Evolutionary conservation across 2,888 invertebrate species (phyloP).

Genomic region (Acleris emargana): DNA sequence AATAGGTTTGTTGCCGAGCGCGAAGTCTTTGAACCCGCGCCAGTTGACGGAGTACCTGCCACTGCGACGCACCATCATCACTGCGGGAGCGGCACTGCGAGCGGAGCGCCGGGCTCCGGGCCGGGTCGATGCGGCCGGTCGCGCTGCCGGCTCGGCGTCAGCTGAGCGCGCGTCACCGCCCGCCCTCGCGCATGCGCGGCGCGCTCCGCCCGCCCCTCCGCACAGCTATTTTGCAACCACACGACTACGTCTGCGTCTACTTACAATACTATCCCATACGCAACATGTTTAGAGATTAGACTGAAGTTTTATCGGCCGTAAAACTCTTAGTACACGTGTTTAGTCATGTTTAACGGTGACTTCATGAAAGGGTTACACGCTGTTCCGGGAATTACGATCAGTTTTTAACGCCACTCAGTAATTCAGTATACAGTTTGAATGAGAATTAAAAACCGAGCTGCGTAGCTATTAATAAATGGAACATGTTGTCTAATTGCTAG

Average conservation of each 20-base stretch:
- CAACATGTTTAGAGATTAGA: conserved; percentile 23
- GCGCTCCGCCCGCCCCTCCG: conserved; percentile 35
- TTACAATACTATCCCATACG: conserved; percentile 20
- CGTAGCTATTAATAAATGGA: neutral
- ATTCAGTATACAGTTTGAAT: neutral
- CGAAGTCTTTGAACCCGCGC: conserved; percentile 78
- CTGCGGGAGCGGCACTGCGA: conserved; percentile 49
- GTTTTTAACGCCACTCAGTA: too few relatives aligned
- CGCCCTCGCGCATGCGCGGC: conserved; percentile 36
- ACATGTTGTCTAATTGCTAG: neutral
- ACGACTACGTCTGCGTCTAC: conserved; percentile 17
- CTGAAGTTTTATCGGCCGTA: conserved; percentile 25
- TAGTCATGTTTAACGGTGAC: neutral
- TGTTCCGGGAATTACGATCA: too few relatives aligned
- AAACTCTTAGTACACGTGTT: conserved; percentile 14
- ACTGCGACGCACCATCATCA: conserved; percentile 80
- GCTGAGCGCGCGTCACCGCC: conserved; percentile 58
- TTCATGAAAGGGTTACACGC: neutral
- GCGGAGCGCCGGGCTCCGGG: conserved; percentile 48
- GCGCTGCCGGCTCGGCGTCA: conserved; percentile 68
- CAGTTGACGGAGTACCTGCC: conserved; percentile 81
- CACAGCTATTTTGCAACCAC: conserved; percentile 49
- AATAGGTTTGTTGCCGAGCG: conserved; percentile 75
- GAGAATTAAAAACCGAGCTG: neutral
- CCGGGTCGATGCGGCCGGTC: conserved; percentile 66